Conservation (phyloP, 2,888 invertebrate genomes). For the Petrophora chlorosata region DNA sequence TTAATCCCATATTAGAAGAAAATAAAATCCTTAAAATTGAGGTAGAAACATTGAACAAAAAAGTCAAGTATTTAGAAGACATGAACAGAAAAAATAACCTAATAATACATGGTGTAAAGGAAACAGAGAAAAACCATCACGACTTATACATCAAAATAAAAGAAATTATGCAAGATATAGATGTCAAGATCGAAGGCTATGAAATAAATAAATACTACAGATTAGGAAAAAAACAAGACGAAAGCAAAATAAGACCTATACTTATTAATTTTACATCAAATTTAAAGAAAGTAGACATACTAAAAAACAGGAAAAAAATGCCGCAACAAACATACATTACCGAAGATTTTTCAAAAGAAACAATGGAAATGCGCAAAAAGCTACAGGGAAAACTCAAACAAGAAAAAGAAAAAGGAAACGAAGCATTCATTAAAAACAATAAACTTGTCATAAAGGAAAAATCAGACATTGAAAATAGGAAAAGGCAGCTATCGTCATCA, state of each 20-base stretch:
- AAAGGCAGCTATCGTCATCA: neutral
- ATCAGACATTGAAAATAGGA: neutral
- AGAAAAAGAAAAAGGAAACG: constrained; percentile 1
- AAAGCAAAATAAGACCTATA: constrained; percentile 22
- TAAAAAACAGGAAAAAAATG: constrained; percentile 23
- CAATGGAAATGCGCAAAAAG: neutral
- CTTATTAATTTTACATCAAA: constrained; percentile 16
- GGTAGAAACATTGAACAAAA: constrained; percentile 17
- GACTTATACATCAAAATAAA: constrained; percentile 5
- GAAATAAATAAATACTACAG: constrained; percentile 20
- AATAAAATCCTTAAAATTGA: constrained; percentile 18
- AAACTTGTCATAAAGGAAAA: constrained; percentile 3
- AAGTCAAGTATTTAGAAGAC: constrained; percentile 18
- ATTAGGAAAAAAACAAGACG: constrained; percentile 18
- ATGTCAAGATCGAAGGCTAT: constrained; percentile 5
- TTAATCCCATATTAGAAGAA: constrained; percentile 22
- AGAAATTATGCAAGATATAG: constrained; percentile 1
- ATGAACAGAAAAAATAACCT: constrained; percentile 20
- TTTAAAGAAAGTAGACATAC: constrained; percentile 18
- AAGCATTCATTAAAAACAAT: neutral
- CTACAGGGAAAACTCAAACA: neutral
- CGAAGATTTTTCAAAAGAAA: constrained; percentile 26
- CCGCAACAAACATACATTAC: constrained; percentile 17
- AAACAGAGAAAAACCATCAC: constrained; percentile 17
- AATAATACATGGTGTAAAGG: constrained; percentile 22